Evolutionary conservation across 2,113 vertebrate genomes (phyloP), one percentile per base, ranked within the genome.

Genomic region (Chaetodon auriga): DNA sequence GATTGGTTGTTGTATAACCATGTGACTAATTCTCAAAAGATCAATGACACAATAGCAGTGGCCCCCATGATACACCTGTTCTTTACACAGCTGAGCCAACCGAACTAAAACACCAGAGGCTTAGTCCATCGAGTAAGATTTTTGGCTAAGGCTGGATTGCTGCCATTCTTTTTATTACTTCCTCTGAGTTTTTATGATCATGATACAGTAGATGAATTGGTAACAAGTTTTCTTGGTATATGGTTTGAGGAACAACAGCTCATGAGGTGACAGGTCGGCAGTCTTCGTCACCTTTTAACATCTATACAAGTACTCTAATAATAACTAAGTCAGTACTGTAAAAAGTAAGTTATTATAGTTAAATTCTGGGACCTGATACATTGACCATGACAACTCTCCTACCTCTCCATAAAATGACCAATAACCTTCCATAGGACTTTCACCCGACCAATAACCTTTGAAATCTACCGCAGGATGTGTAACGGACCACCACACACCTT

Each of bases 361-460:
- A 85, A 41, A 68, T 68, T 77, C 41, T 78, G 86, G 89, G 90
- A 93, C 88, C 86, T 75, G 62, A 87, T 70, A 55, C 43, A 46
- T 75, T 82, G 78, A 93, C 91, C 92, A 92, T 90, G 62, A 84
- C 88, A 93, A 93, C 93, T 84, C 48, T 87, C 91, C 94, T 95
- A 95, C 95, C 95, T 95, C 95, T 93, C 57, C 84, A 66, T 82
- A 79, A 75, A 72, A 75, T 18, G 77, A 90, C 90, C 89, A 89
- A 93, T 78, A 71, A 18, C 65, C 65, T 73, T 64, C 25, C 71
- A 66, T 25, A 69, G 61, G 53, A 82, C 66, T 63, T 63, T 70
- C 61, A 78, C 43, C 75, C 63, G 78, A 90, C 78, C 88, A 88
- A 61, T 83, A 25, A 9, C 13, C 30, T 62, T 57, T 71, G 16